Evolutionary conservation across 2,888 invertebrate species (phyloP), one percentile per base, ranked within the genome.

Genomic region (Drosophila neutralis): DNA sequence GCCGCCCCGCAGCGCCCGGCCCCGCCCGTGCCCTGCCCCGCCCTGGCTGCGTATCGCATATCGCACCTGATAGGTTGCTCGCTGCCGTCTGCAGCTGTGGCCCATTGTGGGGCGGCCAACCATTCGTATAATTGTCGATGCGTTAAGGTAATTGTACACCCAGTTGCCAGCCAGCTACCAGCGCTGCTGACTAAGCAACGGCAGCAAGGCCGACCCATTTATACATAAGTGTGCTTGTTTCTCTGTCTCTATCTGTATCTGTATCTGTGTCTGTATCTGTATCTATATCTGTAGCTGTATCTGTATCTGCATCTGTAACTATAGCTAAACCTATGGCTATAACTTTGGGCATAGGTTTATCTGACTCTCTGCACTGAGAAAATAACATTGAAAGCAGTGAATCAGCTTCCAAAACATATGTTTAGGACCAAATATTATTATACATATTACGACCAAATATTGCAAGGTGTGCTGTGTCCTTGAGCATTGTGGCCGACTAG

Each of bases 81-180:
- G 59, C 49, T 49, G 74, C 60, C 53, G 58, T 33, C 48, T 57
- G 56, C 66, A 33, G 49, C 57, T 61, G 35, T 53, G 66, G 33
- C 72, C 64, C 66, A 65, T 73, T 73, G 73, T 71, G 53, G 65
- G 66, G 70, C 78, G 69, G 29, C 91, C 92, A 92, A 87, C 92
- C 92, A 92, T 92, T 92, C 92, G 92, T 89, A 92, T 92, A 92
- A 92, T 92, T 92, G 92, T 92, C 92, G 92, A 92, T 92, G 92
- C 92, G 92, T 92, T 92, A 92, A 92, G 92, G 92, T 92, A 92
- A 92, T 92, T 91, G 92, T 92, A 92, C 91, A 92, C 92, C 91
- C 77, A 82, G 70, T 70, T 73, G 72, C 54, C 65, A 53, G 63
- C 73, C 58, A 69, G 35, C 65, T 33, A 51, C 54, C 21, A 54